phyloP scores from a whole-genome alignment of 2,113 vertebrate species.

The Sinocyclocheilus grahami region DNA sequence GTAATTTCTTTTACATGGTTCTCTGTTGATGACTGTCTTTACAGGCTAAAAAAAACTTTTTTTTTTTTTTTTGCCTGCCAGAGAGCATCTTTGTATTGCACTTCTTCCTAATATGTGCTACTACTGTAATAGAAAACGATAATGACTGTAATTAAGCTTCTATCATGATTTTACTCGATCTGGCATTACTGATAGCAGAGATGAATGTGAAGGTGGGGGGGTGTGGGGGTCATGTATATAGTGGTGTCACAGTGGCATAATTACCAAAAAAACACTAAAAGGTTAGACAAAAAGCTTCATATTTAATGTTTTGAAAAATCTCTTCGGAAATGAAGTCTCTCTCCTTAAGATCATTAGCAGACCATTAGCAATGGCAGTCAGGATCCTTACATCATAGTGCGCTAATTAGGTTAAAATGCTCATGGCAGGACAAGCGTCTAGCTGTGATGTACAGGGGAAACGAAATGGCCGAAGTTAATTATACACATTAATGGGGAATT shows the following conservation, averaged over 20 bases:
- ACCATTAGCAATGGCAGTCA: slow-evolving; percentile 61
- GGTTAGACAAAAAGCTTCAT: slow-evolving; percentile 46
- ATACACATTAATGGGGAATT: slow-evolving; percentile 61
- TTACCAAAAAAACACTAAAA: slow-evolving; percentile 44
- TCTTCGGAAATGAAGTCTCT: slow-evolving; percentile 63
- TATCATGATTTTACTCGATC: slow-evolving; percentile 38
- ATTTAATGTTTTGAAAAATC: slow-evolving; percentile 59
- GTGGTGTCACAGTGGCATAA: slow-evolving; percentile 43
- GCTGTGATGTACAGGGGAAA: slow-evolving; percentile 59
- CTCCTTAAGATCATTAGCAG: slow-evolving; percentile 62
- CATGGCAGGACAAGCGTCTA: slow-evolving; percentile 57
- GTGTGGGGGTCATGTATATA: slow-evolving; percentile 2
- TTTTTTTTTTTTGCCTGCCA: too few species aligned
- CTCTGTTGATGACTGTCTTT: neutral
- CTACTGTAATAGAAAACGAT: slow-evolving; percentile 34
- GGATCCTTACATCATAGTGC: slow-evolving; percentile 61
- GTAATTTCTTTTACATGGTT: neutral
- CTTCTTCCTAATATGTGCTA: neutral
- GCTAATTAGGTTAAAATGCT: slow-evolving; percentile 66
- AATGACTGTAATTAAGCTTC: slow-evolving; percentile 31
- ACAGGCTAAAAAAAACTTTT: neutral
- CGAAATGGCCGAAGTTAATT: slow-evolving; percentile 61
- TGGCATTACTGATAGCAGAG: slow-evolving; percentile 27
- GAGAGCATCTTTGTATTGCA: neutral
- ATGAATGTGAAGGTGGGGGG: slow-evolving; percentile 4